These are phyloP conservation scores for Diadema setosum DNA, from an alignment of 35 echinoderm and acorn worm genomes.

Conservation along the genomic window DNA sequence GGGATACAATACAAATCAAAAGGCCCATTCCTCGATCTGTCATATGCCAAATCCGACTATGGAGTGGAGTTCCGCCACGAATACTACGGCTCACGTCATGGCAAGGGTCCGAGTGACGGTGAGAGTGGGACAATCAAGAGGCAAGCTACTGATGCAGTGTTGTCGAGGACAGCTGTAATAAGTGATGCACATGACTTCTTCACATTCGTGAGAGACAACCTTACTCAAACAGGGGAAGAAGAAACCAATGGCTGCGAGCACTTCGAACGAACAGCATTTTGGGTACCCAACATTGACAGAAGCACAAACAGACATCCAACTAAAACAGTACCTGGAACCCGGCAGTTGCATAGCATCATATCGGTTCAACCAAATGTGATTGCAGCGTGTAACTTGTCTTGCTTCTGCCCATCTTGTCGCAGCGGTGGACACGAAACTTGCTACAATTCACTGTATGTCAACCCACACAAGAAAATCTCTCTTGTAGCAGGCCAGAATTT, in stretches of 20 bases:
- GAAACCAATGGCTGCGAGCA: neutral
- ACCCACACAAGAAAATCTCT: too few relatives aligned
- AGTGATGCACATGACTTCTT: slow-evolving; percentile 29
- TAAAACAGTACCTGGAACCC: slow-evolving; percentile 30
- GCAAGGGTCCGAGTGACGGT: slow-evolving; percentile 50
- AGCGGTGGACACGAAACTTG: too few relatives aligned
- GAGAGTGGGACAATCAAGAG: slow-evolving; percentile 59
- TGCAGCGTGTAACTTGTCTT: neutral
- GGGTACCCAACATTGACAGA: neutral
- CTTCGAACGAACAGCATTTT: slow-evolving; percentile 6
- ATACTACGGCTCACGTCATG: slow-evolving; percentile 49
- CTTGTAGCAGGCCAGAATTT: too few relatives aligned
- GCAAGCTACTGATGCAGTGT: slow-evolving; percentile 41
- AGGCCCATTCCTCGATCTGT: slow-evolving; percentile 34
- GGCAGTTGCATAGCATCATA: neutral
- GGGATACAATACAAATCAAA: slow-evolving; percentile 31
- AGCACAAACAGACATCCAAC: neutral
- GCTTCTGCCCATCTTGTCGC: too few relatives aligned
- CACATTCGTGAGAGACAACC: neutral
- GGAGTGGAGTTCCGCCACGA: slow-evolving; percentile 18
- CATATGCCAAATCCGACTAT: slow-evolving; percentile 14
- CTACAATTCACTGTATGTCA: too few relatives aligned
- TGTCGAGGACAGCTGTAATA: slow-evolving; percentile 6
- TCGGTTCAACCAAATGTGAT: slow-evolving; percentile 24
- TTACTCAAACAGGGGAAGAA: neutral